Evolutionary conservation across 1,140 invertebrate genomes (phyloP).

Genomic region (Microvelia longipes): DNA sequence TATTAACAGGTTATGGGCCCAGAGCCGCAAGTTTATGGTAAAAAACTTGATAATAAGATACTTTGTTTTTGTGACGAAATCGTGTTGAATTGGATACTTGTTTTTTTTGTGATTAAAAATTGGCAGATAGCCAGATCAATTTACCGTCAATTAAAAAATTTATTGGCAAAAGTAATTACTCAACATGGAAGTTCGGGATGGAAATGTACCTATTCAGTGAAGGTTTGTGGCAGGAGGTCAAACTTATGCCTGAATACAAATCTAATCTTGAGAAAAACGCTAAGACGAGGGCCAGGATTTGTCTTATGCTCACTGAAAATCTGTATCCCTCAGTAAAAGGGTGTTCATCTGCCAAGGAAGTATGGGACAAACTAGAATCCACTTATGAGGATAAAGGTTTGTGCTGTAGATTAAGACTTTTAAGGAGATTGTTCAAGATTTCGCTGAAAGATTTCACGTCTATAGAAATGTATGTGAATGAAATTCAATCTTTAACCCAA

Average conservation of each 20-base stretch:
- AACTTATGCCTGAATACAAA: slow-evolving; percentile 8
- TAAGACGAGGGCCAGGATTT: not conserved
- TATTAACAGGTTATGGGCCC: too few relatives aligned
- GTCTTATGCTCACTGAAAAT: not conserved
- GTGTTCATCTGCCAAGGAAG: slow-evolving; percentile 11
- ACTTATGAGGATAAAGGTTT: slow-evolving; percentile 20
- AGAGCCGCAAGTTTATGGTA: too few relatives aligned
- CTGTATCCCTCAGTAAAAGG: slow-evolving; percentile 6
- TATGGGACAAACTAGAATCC: slow-evolving; percentile 14
- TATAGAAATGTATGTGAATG: not conserved
- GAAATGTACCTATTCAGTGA: slow-evolving; percentile 22
- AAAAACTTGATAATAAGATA: too few relatives aligned
- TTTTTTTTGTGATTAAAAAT: too few relatives aligned
- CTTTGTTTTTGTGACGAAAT: too few relatives aligned
- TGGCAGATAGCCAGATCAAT: not conserved
- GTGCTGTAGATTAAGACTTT: slow-evolving; percentile 11
- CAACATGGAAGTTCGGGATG: slow-evolving; percentile 23
- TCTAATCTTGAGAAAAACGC: not conserved
- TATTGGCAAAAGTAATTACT: slow-evolving; percentile 15
- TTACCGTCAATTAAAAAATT: not conserved
- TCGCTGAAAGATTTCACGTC: not conserved
- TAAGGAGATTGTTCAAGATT: slow-evolving; percentile 13
- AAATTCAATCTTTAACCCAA: not conserved
- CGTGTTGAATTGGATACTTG: too few relatives aligned
- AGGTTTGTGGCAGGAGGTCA: slow-evolving; percentile 20